Conservation (phyloP, 2,797 vertebrate genomes). For the Euphonia xanthogaster region DNA sequence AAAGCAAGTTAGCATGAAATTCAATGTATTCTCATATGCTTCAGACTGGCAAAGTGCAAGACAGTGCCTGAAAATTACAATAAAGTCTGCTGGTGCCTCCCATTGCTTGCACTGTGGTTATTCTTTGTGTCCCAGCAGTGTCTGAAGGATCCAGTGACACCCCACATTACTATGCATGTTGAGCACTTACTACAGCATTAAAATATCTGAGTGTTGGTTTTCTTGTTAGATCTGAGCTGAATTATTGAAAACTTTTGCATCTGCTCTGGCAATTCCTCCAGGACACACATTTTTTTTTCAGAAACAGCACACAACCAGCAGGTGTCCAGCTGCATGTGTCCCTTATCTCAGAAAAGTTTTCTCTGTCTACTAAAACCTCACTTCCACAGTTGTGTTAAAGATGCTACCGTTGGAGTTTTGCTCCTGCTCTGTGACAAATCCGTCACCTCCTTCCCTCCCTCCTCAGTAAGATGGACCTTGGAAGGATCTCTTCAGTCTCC, state of each 20-base stretch:
- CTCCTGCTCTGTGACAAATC: neutral
- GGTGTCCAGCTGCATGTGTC: neutral
- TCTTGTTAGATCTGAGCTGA: neutral
- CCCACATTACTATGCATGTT: neutral
- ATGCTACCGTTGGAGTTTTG: neutral
- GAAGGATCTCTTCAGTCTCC: neutral
- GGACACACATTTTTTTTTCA: neutral
- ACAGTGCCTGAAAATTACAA: neutral
- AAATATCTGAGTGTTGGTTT: neutral
- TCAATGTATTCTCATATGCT: conserved; percentile 39
- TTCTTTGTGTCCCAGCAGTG: neutral
- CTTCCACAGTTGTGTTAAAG: neutral
- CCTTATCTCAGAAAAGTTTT: neutral
- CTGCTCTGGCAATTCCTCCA: neutral
- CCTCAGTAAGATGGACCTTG: neutral
- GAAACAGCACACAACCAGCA: neutral
- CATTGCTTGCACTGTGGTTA: neutral
- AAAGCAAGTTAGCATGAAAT: conserved; percentile 51
- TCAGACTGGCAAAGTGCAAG: neutral
- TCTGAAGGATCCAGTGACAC: neutral
- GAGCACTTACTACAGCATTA: neutral
- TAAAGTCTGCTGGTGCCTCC: neutral
- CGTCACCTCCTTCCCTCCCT: neutral
- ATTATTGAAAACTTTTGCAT: neutral
- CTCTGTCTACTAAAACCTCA: fast-evolving